These are phyloP conservation scores for Musca vetustissima DNA, from an alignment of 1,140 invertebrate species.

Conservation along the genomic window DNA sequence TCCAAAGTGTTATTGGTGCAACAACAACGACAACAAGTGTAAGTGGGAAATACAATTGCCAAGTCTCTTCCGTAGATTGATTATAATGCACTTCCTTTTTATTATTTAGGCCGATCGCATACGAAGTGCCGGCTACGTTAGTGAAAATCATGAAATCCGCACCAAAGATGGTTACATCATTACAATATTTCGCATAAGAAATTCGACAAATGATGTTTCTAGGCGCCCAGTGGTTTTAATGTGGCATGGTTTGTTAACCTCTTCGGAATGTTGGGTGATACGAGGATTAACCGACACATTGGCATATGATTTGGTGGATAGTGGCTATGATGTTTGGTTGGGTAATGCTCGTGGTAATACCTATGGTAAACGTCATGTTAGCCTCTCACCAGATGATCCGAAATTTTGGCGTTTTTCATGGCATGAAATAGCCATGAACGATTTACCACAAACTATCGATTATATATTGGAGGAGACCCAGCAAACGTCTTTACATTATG, in stretches of 20 bases:
- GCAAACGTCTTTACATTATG: constrained; percentile 59
- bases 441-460: constrained; percentile 63
- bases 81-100: constrained; percentile 48
- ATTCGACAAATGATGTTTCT: constrained; percentile 28
- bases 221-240: constrained; percentile 33
- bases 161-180: constrained; percentile 67
- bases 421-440: constrained; percentile 64
- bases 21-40: no score
- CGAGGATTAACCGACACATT: constrained; percentile 37
- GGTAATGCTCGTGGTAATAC: constrained; percentile 67
- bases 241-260: constrained; percentile 40
- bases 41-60: no score
- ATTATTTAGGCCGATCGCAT: no score
- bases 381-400: constrained; percentile 32
- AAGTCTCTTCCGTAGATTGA: no score
- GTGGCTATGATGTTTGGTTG: constrained; percentile 63
- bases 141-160: constrained; percentile 46
- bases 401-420: constrained; percentile 64
- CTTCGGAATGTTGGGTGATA: constrained; percentile 42
- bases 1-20: no score
- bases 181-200: constrained; percentile 61
- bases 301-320: constrained; percentile 41
- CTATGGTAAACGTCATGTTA: constrained; percentile 62
- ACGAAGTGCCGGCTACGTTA: no score
- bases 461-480: constrained; percentile 57